Conservation (phyloP, 2,797 vertebrate genomes). For the Anas acuta region DNA sequence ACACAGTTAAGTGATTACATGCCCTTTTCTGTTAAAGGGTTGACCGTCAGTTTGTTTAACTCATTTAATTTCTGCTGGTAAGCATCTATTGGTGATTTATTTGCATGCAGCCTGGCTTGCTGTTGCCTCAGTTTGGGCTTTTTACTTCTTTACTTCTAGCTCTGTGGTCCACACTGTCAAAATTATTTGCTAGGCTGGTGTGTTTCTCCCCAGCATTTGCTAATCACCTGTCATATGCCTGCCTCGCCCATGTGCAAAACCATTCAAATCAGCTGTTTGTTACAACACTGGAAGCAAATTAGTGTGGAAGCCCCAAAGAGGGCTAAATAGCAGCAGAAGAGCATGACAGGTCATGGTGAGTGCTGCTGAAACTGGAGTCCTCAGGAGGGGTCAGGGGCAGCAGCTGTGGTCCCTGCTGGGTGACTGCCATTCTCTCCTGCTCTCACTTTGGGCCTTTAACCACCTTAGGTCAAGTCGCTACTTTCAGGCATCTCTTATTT, state of each 20-base stretch:
- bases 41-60: not conserved
- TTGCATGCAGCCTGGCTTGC: not conserved
- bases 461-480: fast-evolving
- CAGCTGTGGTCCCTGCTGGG: not conserved
- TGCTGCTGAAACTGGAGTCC: too few species aligned
- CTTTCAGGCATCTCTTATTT: not conserved
- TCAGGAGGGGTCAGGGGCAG: not conserved
- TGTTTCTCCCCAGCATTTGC: not conserved
- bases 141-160: not conserved
- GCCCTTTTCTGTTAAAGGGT: not conserved
- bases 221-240: not conserved
- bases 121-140: not conserved
- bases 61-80: not conserved
- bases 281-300: not conserved
- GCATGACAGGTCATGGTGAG: fast-evolving
- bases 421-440: not conserved
- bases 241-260: fast-evolving
- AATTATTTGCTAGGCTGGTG: not conserved
- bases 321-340: not conserved
- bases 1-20: not conserved
- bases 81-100: not conserved
- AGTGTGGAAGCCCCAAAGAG: not conserved
- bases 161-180: fast-evolving
- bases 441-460: not conserved
- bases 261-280: not conserved